phyloP scores from a whole-genome alignment of 2,113 vertebrate genomes.

The Eulemur macaco region DNA sequence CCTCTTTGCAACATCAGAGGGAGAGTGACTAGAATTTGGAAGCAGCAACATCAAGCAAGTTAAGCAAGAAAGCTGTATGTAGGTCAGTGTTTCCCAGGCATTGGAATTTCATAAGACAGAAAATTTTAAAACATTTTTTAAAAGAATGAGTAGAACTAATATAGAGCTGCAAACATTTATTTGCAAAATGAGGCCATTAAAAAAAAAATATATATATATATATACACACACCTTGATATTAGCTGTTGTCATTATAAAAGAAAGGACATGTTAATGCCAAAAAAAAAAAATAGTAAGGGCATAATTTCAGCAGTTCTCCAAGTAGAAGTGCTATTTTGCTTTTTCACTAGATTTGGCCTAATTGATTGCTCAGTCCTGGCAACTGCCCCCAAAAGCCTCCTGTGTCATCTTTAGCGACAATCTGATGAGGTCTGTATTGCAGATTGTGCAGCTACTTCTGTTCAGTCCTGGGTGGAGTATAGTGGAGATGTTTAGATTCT shows the following conservation, averaged over 20 bases:
- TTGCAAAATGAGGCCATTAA: not conserved
- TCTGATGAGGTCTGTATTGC: not conserved
- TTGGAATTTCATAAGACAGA: not conserved
- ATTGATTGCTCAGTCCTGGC: not conserved
- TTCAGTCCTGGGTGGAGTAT: not conserved
- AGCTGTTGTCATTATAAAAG: not conserved
- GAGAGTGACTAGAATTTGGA: not conserved
- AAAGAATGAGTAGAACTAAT: not conserved
- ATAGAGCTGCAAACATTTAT: not conserved
- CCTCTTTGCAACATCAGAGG: not conserved
- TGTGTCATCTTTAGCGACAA: not conserved
- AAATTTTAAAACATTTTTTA: not conserved
- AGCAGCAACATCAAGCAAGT: not conserved
- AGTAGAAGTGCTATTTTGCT: not conserved
- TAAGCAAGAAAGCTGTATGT: not conserved
- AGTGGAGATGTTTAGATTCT: not conserved
- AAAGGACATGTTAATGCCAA: not conserved
- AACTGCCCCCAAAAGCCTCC: not conserved
- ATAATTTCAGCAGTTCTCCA: not conserved
- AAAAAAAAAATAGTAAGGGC: not conserved
- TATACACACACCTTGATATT: not conserved
- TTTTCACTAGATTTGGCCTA: not conserved
- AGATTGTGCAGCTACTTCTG: not conserved
- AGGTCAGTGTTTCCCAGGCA: not conserved
- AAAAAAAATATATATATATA: not conserved